Conservation (phyloP, 1,140 invertebrate genomes). For the Tetragonula clypearis region DNA sequence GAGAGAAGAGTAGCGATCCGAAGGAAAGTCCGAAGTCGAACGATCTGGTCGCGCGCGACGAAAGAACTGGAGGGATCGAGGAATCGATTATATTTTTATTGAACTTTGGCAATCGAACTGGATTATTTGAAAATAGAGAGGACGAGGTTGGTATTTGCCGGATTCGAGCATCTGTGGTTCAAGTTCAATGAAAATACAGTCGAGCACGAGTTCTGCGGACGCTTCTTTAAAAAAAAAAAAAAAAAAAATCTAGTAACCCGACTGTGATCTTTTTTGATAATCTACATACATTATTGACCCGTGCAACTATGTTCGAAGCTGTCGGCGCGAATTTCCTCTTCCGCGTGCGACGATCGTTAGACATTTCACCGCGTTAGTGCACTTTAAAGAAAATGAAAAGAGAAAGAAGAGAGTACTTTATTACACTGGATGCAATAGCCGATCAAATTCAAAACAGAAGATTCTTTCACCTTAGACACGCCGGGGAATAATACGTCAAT, state of each 20-base stretch:
- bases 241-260: conserved; percentile 66
- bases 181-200: conserved; percentile 1
- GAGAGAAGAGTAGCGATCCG: not conserved
- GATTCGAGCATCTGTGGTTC: not conserved
- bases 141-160: not conserved
- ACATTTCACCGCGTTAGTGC: conserved; percentile 15
- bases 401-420: not conserved
- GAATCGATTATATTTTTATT: conserved; percentile 5
- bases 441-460: not conserved
- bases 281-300: conserved; percentile 69
- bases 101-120: not conserved
- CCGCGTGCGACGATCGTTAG: conserved; percentile 33
- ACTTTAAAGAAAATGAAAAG: conserved; percentile 3
- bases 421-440: conserved; percentile 4
- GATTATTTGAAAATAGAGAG: too few species aligned
- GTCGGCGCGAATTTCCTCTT: conserved; percentile 29
- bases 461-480: not conserved
- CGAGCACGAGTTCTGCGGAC: conserved; percentile 23
- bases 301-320: conserved; percentile 52
- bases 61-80: not conserved
- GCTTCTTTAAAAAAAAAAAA: conserved; percentile 62
- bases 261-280: conserved; percentile 77
- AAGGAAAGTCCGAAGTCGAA: not conserved
- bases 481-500: not conserved
- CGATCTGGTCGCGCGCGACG: not conserved